Base-by-base conservation (phyloP, 2,797 vertebrate genomes). In the Xyrichtys novacula region DNA sequence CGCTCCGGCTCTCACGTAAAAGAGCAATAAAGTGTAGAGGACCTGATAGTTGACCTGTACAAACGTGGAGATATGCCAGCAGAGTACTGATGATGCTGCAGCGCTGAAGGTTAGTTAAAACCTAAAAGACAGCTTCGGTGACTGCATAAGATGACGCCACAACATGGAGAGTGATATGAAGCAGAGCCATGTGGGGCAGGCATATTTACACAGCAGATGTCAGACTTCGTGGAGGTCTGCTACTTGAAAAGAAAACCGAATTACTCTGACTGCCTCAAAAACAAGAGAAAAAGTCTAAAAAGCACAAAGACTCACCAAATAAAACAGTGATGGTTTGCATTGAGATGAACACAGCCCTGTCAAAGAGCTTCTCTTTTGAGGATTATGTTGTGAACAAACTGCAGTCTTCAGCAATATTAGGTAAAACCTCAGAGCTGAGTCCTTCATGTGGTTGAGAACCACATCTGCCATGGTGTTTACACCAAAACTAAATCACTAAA, bases 171-270 rank as follows among this genome's bases (percentile, higher is more conserved):
- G 75, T 57, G 80, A 83, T 76, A 81, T 69, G 81, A 85, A 50
- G 74, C 29, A 25, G 32, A 62, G 70, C 74, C 16, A 16, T 68
- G 69, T 54, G 73, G 65, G 70, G 83, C 56, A 56, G 55, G 68
- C 34, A 48, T 84, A 82, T 89, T 92, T 89, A 80, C 89, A 83
- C 67, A 88, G 72, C 91, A 91, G 88, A 90, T 90, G 90, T 90
- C 87, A 44, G 40, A 72, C 83, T 92, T 92, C 80, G 43, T 54
- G 90, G 91, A 89, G 91, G 90, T 92, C 89, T 82, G 82, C 86
- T 90, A 83, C 87, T 88, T 85, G 78, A 85, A 84, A 84, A 81
- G 70, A 71, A 46, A 49, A 44, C 43, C 86, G 87, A 87, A 88
- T 87, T 91, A 85, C 62, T 34, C 66, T 47, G 64, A 84, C 71